phyloP scores from a whole-genome alignment of 1,140 invertebrate genomes.

The Eulimnadia texana region DNA sequence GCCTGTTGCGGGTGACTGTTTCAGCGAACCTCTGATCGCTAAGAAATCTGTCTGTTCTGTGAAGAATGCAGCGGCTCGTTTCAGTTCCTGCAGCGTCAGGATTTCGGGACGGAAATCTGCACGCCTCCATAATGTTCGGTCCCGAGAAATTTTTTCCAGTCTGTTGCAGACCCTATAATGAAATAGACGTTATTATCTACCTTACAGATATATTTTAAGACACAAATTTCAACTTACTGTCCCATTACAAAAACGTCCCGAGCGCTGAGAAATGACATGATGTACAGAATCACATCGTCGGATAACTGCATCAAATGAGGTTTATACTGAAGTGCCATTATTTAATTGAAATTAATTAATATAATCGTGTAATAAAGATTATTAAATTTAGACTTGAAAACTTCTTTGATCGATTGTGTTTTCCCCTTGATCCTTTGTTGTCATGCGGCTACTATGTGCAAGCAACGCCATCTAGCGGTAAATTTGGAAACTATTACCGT shows the following conservation, averaged over 20 bases:
- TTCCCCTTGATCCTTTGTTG: too few species aligned
- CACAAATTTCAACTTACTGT: constrained; percentile 3
- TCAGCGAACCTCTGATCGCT: constrained; percentile 27
- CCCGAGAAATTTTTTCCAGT: constrained; percentile 31
- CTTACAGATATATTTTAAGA: background rate
- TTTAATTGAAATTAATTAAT: too few species aligned
- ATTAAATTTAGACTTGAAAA: too few species aligned
- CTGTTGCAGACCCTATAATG: constrained; percentile 32
- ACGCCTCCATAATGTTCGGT: constrained; percentile 36
- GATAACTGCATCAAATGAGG: constrained; percentile 10
- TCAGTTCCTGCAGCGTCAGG: constrained; percentile 29
- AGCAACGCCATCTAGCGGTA: too few species aligned
- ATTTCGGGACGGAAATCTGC: constrained; percentile 32
- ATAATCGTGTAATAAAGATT: too few species aligned
- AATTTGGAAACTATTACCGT: too few species aligned
- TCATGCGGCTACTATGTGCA: too few species aligned
- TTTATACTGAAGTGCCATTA: constrained; percentile 9
- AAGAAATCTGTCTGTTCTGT: constrained; percentile 32
- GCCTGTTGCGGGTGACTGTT: background rate
- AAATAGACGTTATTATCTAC: background rate
- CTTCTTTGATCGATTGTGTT: too few species aligned
- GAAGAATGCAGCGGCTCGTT: constrained; percentile 31
- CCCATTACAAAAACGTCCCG: constrained; percentile 1
- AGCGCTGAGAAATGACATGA: constrained; percentile 9
- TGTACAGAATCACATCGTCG: constrained; percentile 12